Percentiles rank a stretch among this genome's conserved stretches.
Evolutionary conservation across 2,888 invertebrate species (phyloP).

Genomic region (Drosophila gaucha): DNA sequence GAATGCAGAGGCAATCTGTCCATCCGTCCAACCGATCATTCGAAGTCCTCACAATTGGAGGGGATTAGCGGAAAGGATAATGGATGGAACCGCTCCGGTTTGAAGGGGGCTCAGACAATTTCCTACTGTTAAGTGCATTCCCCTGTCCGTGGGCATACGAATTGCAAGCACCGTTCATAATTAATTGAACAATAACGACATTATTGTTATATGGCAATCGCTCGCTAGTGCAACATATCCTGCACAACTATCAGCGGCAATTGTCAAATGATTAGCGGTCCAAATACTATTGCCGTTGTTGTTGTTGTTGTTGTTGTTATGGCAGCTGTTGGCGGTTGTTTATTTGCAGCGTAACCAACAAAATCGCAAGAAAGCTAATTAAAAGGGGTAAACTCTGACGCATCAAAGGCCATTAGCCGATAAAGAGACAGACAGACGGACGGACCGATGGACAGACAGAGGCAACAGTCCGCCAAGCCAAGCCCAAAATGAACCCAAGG

Average conservation of each 20-base stretch:
- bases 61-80: conserved; percentile 47
- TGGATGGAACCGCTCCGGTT: background rate
- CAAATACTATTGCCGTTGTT: conserved; percentile 5
- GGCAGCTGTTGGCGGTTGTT: conserved; percentile 14
- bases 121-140: conserved; percentile 3
- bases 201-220: conserved; percentile 41
- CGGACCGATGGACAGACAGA: conserved; percentile 10
- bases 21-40: conserved; percentile 48
- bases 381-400: conserved; percentile 66
- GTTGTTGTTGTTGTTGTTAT: background rate
- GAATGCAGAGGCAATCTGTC: conserved; percentile 26
- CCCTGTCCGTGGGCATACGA: conserved; percentile 1
- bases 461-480: conserved; percentile 32
- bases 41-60: conserved; percentile 24
- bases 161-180: conserved; percentile 32
- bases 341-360: conserved; percentile 12
- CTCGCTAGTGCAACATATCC: conserved; percentile 23
- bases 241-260: conserved; percentile 36
- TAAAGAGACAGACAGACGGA: conserved; percentile 40
- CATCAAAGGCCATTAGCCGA: conserved; percentile 77
- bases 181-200: conserved; percentile 43
- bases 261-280: conserved; percentile 30
- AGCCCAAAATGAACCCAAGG: conserved; percentile 57
- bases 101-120: background rate
- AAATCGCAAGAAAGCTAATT: conserved; percentile 44